phyloP scores from a whole-genome alignment of 2,888 invertebrate genomes.

The Vannuccia rotundouncinata region DNA sequence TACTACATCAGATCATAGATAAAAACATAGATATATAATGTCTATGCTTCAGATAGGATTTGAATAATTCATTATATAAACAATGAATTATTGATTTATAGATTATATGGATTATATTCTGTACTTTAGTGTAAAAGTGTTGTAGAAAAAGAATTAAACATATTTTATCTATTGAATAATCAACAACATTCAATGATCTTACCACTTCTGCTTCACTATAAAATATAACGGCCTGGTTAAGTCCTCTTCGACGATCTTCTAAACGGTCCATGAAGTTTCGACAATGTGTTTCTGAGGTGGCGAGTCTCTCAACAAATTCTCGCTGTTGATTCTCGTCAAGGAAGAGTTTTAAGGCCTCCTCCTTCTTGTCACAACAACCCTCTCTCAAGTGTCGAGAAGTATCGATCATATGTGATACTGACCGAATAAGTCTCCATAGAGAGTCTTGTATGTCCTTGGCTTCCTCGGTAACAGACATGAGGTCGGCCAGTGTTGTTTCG shows the following conservation, averaged over 20 bases:
- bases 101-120: no score
- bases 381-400: background rate
- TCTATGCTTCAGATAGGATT: no score
- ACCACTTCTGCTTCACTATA: conserved; percentile 67
- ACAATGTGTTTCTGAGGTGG: conserved; percentile 32
- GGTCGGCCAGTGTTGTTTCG: conserved; percentile 27
- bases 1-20: no score
- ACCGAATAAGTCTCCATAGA: conserved; percentile 29
- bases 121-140: no score
- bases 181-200: no score
- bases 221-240: conserved; percentile 67
- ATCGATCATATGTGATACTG: conserved; percentile 18
- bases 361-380: conserved; percentile 12
- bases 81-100: no score
- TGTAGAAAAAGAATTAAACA: no score
- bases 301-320: conserved; percentile 18
- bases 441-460: conserved; percentile 37
- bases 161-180: no score
- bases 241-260: conserved; percentile 66
- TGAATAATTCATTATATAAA: no score
- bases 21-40: no score
- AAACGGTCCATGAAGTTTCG: conserved; percentile 62
- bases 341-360: background rate
- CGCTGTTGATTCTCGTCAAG: conserved; percentile 21
- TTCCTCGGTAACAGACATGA: conserved; percentile 37